phyloP scores from a whole-genome alignment of 2,797 vertebrate genomes.

The Galaxias olidus region DNA sequence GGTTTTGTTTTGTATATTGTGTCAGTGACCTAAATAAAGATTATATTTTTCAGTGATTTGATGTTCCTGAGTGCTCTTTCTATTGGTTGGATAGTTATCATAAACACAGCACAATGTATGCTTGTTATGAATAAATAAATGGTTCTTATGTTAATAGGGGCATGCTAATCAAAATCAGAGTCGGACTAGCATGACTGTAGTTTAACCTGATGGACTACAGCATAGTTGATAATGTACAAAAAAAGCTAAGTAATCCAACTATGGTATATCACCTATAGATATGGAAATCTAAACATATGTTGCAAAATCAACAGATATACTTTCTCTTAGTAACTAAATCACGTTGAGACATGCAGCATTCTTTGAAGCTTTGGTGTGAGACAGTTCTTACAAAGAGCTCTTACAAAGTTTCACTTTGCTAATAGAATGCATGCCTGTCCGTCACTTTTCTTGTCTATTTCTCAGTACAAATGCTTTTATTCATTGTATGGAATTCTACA shows the following conservation, averaged over 20 bases:
- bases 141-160: constrained; percentile 63
- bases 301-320: neutral
- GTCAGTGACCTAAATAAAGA: constrained; percentile 66
- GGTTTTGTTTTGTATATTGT: neutral
- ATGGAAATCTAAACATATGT: constrained; percentile 20
- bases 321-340: neutral
- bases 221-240: too few species aligned
- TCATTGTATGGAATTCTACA: constrained; percentile 18
- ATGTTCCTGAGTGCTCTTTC: constrained; percentile 51
- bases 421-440: constrained; percentile 14
- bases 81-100: constrained; percentile 34
- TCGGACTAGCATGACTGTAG: constrained; percentile 57
- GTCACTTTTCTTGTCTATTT: constrained; percentile 1
- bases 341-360: neutral
- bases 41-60: constrained; percentile 36
- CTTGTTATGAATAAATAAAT: constrained; percentile 67
- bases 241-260: too few species aligned
- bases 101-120: constrained; percentile 51
- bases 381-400: neutral
- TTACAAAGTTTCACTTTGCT: constrained; percentile 7
- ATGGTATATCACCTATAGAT: constrained; percentile 20
- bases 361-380: neutral
- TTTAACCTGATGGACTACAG: constrained; percentile 20
- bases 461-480: constrained; percentile 25
- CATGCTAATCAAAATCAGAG: constrained; percentile 58